These are phyloP conservation scores for Pseudomugil tenellus DNA, from an alignment of 2,797 vertebrate genomes.

Conservation along the genomic window DNA sequence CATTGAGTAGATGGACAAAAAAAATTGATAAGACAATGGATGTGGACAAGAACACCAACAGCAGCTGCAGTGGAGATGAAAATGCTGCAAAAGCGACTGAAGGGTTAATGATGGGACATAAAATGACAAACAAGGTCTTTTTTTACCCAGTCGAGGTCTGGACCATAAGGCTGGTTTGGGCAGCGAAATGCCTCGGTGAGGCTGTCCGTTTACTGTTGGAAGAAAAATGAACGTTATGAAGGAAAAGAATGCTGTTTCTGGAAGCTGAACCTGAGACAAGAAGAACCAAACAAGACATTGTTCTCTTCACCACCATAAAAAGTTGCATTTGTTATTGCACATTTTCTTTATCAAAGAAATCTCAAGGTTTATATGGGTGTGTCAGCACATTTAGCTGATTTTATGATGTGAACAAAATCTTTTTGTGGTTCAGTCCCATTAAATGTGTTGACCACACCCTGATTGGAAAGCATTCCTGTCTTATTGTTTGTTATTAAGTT, in stretches of 20 bases:
- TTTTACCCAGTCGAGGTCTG: conserved; percentile 78
- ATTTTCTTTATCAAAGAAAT: too few relatives aligned
- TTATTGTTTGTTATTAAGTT: not conserved
- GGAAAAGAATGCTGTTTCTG: conserved; percentile 33
- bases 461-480: not conserved
- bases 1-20: conserved; percentile 19
- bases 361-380: too few relatives aligned
- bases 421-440: not conserved
- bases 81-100: conserved; percentile 49
- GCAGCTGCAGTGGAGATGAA: conserved; percentile 40
- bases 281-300: conserved; percentile 29
- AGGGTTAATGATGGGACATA: conserved; percentile 69
- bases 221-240: conserved; percentile 70
- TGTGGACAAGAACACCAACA: conserved; percentile 53
- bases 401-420: not conserved
- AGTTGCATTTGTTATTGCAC: too few relatives aligned
- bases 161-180: conserved; percentile 76
- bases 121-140: conserved; percentile 49
- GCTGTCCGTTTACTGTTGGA: conserved; percentile 79
- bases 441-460: too few relatives aligned
- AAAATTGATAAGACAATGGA: conserved; percentile 52
- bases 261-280: conserved; percentile 18
- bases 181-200: conserved; percentile 71
- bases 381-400: not conserved
- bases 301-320: not conserved